These are phyloP conservation scores for Caenorhabditis drosophilae DNA, from an alignment of 2,888 invertebrate species.

Conservation along the genomic window DNA sequence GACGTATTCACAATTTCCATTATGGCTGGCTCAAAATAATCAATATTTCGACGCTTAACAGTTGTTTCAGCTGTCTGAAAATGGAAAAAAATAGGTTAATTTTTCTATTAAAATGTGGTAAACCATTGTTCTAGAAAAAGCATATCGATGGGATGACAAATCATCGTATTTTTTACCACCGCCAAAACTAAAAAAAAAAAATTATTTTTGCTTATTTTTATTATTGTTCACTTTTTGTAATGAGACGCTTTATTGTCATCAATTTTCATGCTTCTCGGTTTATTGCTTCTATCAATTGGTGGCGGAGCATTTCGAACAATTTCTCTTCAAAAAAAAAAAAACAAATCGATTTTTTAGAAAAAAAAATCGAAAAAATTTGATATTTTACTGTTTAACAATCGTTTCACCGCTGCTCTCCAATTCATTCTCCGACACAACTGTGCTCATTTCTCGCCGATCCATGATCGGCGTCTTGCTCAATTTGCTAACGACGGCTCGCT, in stretches of 20 bases:
- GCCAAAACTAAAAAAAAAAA: not conserved
- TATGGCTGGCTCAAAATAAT: constrained; percentile 27
- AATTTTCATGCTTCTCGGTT: constrained; percentile 19
- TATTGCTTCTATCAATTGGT: constrained; percentile 32
- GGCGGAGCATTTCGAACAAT: constrained; percentile 26
- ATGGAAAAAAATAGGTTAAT: not conserved
- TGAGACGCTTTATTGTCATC: constrained; percentile 11
- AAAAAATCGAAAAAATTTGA: constrained; percentile 1
- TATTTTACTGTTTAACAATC: constrained; percentile 14
- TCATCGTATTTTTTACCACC: not conserved
- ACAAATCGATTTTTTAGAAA: no score
- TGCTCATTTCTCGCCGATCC: no score
- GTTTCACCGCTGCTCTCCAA: constrained; percentile 35
- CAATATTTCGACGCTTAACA: constrained; percentile 24
- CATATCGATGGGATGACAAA: not conserved
- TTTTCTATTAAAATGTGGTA: not conserved
- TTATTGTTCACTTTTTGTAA: constrained; percentile 15
- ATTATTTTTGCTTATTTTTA: not conserved
- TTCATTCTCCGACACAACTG: constrained; percentile 18
- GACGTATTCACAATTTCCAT: constrained; percentile 4
- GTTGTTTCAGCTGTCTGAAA: constrained; percentile 13
- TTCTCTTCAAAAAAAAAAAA: constrained; percentile 6
- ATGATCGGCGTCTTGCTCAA: constrained; percentile 21
- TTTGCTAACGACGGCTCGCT: constrained; percentile 8
- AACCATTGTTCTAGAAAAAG: not conserved